phyloP scores from a whole-genome alignment of 2,888 invertebrate species.

The Conops quadrifasciatus region DNA sequence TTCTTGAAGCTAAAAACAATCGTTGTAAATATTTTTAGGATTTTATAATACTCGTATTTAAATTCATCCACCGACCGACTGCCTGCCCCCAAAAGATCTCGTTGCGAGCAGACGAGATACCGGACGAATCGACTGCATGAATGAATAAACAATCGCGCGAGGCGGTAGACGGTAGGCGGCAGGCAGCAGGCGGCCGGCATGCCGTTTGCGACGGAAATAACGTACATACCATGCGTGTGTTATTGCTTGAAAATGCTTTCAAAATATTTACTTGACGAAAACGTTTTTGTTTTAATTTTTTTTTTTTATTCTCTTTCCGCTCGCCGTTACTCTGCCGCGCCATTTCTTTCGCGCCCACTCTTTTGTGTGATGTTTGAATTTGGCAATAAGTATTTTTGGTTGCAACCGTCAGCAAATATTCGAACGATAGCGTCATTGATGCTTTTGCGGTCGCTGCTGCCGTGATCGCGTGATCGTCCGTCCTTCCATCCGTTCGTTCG shows the following conservation, averaged over 20 bases:
- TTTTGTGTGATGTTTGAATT: slow-evolving; percentile 11
- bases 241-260: slow-evolving; percentile 8
- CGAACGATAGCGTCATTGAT: slow-evolving; percentile 28
- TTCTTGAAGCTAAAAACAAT: slow-evolving; percentile 1
- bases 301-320: not conserved
- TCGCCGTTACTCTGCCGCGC: not conserved
- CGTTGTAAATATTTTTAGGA: slow-evolving; percentile 12
- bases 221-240: not conserved
- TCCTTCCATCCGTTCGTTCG: not conserved
- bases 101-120: not conserved
- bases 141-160: slow-evolving; percentile 11
- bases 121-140: slow-evolving; percentile 5
- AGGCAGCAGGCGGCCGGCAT: no score
- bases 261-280: slow-evolving; percentile 22
- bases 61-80: not conserved
- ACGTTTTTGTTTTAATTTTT: not conserved
- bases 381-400: slow-evolving; percentile 27
- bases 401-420: slow-evolving; percentile 27
- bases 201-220: no score
- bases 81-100: no score
- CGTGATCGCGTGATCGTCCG: slow-evolving; percentile 3
- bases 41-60: not conserved
- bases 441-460: not conserved
- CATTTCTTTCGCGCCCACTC: not conserved
- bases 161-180: not conserved